phyloP scores from a whole-genome alignment of 2,888 invertebrate genomes.

The Nomada lathburiana region DNA sequence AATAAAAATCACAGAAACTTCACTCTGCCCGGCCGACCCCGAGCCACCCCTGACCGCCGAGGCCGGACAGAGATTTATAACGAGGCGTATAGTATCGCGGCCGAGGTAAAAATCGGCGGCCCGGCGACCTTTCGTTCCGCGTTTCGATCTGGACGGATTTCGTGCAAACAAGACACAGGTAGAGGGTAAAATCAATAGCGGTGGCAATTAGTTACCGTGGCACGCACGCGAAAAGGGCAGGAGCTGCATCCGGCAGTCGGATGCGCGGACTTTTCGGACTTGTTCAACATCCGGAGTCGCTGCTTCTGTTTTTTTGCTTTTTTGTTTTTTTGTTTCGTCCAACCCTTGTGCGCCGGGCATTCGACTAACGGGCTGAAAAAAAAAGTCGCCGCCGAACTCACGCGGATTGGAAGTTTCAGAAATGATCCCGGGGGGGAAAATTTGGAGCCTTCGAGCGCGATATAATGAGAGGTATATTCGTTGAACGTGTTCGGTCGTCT shows the following conservation, averaged over 20 bases:
- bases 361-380: slow-evolving; percentile 38
- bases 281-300: slow-evolving; percentile 65
- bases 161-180: slow-evolving; percentile 55
- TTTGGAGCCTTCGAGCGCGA: background rate
- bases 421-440: slow-evolving; percentile 19
- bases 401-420: slow-evolving; percentile 26
- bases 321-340: no score
- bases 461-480: no score
- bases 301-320: slow-evolving; percentile 4
- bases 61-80: slow-evolving; percentile 58
- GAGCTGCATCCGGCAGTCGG: slow-evolving; percentile 67
- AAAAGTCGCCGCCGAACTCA: slow-evolving; percentile 37
- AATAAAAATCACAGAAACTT: slow-evolving; percentile 45
- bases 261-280: slow-evolving; percentile 69
- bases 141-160: slow-evolving; percentile 16
- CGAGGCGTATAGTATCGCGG: slow-evolving; percentile 6
- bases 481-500: no score
- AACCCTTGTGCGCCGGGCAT: slow-evolving; percentile 18
- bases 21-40: background rate
- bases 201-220: slow-evolving; percentile 67
- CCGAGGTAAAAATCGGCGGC: slow-evolving; percentile 55
- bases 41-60: background rate
- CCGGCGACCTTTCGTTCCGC: slow-evolving; percentile 27
- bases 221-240: slow-evolving; percentile 62
- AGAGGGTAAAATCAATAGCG: slow-evolving; percentile 64